These are phyloP conservation scores for Druon quercuslanigerum DNA, from an alignment of 1,140 invertebrate species.

Conservation along the genomic window DNA sequence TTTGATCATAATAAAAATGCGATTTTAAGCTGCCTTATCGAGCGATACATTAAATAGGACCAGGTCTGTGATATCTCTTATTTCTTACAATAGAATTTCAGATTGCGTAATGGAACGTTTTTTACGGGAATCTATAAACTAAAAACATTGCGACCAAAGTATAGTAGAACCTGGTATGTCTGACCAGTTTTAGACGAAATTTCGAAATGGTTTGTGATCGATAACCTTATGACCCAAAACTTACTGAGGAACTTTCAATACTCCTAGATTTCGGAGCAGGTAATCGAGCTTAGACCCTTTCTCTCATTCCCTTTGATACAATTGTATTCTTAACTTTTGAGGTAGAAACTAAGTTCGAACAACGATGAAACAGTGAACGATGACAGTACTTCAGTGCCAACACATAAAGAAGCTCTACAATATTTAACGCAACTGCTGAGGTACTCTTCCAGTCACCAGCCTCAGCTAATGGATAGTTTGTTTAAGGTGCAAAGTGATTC, in stretches of 20 bases:
- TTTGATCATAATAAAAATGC: slow-evolving; percentile 22
- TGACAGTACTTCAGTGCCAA: too few species aligned
- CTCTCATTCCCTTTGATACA: slow-evolving; percentile 37
- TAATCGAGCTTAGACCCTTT: slow-evolving; percentile 42
- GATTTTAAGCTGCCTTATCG: slow-evolving; percentile 37
- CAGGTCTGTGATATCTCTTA: too few species aligned
- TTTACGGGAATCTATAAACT: slow-evolving; percentile 38
- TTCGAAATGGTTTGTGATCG: neutral
- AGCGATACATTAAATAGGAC: slow-evolving; percentile 11
- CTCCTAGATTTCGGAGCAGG: neutral
- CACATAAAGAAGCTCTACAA: too few species aligned
- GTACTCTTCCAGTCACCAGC: too few species aligned
- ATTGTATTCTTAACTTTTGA: neutral
- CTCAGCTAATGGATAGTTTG: too few species aligned
- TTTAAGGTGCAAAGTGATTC: too few species aligned
- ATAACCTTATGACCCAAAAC: too few species aligned
- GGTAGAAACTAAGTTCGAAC: slow-evolving; percentile 33
- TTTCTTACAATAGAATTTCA: neutral
- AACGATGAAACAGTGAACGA: too few species aligned
- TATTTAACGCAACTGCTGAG: too few species aligned
- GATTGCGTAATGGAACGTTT: slow-evolving; percentile 30
- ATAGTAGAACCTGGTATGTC: slow-evolving; percentile 40
- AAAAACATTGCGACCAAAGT: slow-evolving; percentile 39
- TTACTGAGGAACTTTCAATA: too few species aligned
- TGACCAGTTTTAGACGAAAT: slow-evolving; percentile 34